Percentiles rank a stretch among this genome's conserved stretches.
Conservation (phyloP, 2,888 invertebrate genomes). For the Tridacna gigas region DNA sequence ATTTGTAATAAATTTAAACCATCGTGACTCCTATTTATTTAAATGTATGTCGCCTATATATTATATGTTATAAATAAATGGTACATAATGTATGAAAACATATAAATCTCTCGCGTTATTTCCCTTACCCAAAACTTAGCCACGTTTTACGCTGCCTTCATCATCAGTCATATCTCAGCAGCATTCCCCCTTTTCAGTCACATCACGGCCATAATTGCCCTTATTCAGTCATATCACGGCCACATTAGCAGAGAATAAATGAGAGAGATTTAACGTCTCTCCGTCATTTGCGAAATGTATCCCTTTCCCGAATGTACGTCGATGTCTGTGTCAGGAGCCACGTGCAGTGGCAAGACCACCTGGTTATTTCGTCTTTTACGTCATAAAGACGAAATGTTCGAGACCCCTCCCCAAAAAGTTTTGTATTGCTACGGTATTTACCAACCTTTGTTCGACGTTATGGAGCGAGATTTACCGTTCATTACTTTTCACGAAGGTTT, state of each 20-base stretch:
- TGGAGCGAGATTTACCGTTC: slow-evolving; percentile 45
- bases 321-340: slow-evolving; percentile 52
- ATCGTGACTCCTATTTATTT: no score
- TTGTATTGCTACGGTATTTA: slow-evolving; percentile 60
- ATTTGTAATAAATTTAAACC: no score
- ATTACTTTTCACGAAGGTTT: slow-evolving; percentile 51
- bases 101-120: no score
- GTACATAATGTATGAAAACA: no score
- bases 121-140: no score
- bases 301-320: slow-evolving; percentile 47
- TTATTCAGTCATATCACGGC: background rate
- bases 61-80: no score
- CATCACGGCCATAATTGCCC: no score
- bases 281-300: slow-evolving; percentile 25
- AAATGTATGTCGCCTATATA: slow-evolving; percentile 6
- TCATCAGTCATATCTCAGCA: no score
- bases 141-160: no score
- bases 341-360: slow-evolving; percentile 41
- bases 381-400: slow-evolving; percentile 51
- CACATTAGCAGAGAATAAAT: background rate
- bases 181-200: no score
- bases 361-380: slow-evolving; percentile 24
- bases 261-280: background rate
- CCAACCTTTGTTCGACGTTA: slow-evolving; percentile 52
- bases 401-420: slow-evolving; percentile 44